phyloP scores from a whole-genome alignment of 2,113 vertebrate species.

The Myotis yumanensis region DNA sequence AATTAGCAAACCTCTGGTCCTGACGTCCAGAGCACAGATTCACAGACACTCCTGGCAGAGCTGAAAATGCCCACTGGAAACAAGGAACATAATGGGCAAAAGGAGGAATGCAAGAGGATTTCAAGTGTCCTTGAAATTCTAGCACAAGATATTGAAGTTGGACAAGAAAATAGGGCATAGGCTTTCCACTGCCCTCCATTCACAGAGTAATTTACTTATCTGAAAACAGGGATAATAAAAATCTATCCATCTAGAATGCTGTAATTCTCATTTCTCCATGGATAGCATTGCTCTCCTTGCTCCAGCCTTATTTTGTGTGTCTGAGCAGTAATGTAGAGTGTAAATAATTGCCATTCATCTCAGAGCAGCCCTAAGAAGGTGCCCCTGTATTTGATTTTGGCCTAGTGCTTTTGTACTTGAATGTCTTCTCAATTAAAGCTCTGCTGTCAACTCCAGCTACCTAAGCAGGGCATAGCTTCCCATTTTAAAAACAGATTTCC shows the following conservation, averaged over 20 bases:
- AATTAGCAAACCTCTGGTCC: constrained; percentile 69
- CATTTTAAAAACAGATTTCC: background rate
- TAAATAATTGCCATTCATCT: background rate
- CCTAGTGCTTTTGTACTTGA: background rate
- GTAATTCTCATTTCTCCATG: background rate
- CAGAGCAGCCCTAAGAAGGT: background rate
- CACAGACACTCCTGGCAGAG: constrained; percentile 42
- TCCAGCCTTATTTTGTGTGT: background rate
- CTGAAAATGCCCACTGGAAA: background rate
- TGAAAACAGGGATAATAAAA: background rate
- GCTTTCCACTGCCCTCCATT: background rate
- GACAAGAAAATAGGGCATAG: background rate
- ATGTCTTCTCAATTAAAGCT: background rate
- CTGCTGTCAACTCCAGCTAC: background rate
- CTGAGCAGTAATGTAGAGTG: background rate
- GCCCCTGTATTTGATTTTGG: background rate
- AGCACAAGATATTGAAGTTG: constrained; percentile 34
- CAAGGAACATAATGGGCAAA: background rate
- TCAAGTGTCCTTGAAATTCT: background rate
- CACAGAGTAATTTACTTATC: background rate
- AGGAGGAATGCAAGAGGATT: background rate
- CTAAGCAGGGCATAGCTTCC: background rate
- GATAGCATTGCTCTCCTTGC: background rate
- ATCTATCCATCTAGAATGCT: background rate
- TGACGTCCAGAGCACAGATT: constrained; percentile 61